These are phyloP conservation scores for Corythaeola cristata DNA, from an alignment of 2,113 vertebrate genomes.

Conservation along the genomic window DNA sequence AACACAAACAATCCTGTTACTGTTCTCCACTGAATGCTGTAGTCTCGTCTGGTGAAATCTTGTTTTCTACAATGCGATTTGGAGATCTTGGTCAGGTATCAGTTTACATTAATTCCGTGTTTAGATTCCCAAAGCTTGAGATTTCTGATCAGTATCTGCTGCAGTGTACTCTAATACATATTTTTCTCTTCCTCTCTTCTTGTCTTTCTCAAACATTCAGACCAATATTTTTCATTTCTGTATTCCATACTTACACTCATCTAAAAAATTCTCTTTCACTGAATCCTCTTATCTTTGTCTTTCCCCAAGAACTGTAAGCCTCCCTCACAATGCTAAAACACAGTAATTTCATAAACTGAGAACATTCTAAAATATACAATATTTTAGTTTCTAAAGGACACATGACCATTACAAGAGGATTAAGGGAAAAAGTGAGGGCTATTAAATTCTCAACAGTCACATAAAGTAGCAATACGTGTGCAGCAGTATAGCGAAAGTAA, in stretches of 20 bases:
- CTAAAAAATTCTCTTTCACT: not conserved
- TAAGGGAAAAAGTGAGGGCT: not conserved
- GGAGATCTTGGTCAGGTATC: not conserved
- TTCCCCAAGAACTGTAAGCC: not conserved
- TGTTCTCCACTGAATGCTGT: not conserved
- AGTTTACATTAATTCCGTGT: not conserved
- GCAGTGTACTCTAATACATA: not conserved
- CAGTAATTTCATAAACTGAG: not conserved
- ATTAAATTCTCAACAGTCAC: not conserved
- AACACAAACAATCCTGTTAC: accelerated
- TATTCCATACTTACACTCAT: not conserved
- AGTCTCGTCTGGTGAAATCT: not conserved
- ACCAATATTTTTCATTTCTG: not conserved
- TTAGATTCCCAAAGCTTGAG: not conserved
- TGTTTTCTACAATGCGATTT: not conserved
- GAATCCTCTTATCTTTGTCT: not conserved
- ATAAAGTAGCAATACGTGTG: not conserved
- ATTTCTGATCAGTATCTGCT: not conserved
- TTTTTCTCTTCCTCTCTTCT: not conserved
- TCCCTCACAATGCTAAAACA: not conserved
- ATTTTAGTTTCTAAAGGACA: not conserved
- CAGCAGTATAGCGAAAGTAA: not conserved
- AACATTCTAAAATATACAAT: not conserved
- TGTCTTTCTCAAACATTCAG: not conserved
- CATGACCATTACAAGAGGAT: not conserved